Percentiles rank a stretch among this genome's conserved stretches.
Evolutionary conservation across 2,797 vertebrate species (phyloP).

Genomic region (Galagoides demidoff): DNA sequence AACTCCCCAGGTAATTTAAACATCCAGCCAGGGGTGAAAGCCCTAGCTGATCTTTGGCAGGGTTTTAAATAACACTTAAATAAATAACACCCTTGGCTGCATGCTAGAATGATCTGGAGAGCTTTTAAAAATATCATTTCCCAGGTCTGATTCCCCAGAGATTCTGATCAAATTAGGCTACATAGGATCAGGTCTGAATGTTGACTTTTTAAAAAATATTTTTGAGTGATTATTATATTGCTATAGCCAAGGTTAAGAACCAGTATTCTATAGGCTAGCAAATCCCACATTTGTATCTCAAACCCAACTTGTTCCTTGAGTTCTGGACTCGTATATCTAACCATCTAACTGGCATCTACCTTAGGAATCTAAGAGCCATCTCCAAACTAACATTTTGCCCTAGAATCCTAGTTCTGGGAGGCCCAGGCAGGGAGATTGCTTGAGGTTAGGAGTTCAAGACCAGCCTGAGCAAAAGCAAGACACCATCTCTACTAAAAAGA

Average conservation of each 20-base stretch:
- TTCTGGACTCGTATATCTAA: neutral
- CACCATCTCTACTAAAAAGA: too few species aligned
- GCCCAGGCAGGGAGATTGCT: too few species aligned
- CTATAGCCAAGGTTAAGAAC: constrained; percentile 7
- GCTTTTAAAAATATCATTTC: neutral
- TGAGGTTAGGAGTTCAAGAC: too few species aligned
- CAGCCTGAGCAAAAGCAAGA: too few species aligned
- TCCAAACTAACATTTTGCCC: neutral
- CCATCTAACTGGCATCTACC: neutral
- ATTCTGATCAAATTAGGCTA: constrained; percentile 3
- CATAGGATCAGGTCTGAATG: neutral
- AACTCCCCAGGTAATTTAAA: neutral
- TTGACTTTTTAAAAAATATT: neutral
- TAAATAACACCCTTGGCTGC: neutral
- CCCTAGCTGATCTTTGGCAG: neutral
- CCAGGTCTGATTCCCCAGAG: neutral
- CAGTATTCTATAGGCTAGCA: neutral
- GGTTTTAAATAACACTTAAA: neutral
- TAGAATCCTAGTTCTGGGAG: too few species aligned
- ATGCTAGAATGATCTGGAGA: neutral
- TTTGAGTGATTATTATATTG: neutral
- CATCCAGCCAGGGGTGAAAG: neutral
- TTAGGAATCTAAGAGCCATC: neutral
- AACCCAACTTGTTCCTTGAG: neutral
- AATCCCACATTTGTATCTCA: neutral